Conservation (phyloP, 2,888 invertebrate species). For the Drosophila neotestacea region DNA sequence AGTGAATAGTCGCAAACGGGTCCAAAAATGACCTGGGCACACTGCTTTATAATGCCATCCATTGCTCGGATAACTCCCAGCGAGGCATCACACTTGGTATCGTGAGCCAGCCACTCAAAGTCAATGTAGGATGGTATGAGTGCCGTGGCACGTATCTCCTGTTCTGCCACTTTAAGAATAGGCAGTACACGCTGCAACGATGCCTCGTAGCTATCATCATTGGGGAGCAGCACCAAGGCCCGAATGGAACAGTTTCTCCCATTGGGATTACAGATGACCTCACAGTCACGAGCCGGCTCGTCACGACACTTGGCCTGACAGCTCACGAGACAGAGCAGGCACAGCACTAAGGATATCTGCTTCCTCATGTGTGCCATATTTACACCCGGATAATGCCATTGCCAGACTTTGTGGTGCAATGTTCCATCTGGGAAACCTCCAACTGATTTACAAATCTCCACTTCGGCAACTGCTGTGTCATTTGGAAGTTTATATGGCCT, state of each 20-base stretch:
- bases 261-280: slow-evolving; percentile 74
- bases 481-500: slow-evolving; percentile 15
- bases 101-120: slow-evolving; percentile 88
- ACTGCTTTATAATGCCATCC: slow-evolving; percentile 89
- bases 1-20: slow-evolving; percentile 93
- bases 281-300: slow-evolving; percentile 80
- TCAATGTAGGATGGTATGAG: slow-evolving; percentile 87
- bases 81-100: slow-evolving; percentile 91
- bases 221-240: slow-evolving; percentile 89
- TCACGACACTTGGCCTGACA: slow-evolving; percentile 70
- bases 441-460: slow-evolving; percentile 26
- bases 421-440: slow-evolving; percentile 9
- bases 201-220: slow-evolving; percentile 86
- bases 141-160: slow-evolving; percentile 86
- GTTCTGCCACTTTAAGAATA: slow-evolving; percentile 88
- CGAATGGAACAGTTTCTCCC: slow-evolving; percentile 87
- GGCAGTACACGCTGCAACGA: slow-evolving; percentile 88
- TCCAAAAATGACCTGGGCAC: slow-evolving; percentile 92
- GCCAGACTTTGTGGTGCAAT: neutral
- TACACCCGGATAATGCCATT: slow-evolving; percentile 2
- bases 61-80: slow-evolving; percentile 90
- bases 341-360: slow-evolving; percentile 27
- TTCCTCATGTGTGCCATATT: slow-evolving; percentile 26
- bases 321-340: slow-evolving; percentile 37
- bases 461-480: slow-evolving; percentile 11